A percentile compares a stretch with the other conserved stretches of the same genome.
Conservation (phyloP, 2,888 invertebrate genomes). For the Caenorhabditis uteleia region DNA sequence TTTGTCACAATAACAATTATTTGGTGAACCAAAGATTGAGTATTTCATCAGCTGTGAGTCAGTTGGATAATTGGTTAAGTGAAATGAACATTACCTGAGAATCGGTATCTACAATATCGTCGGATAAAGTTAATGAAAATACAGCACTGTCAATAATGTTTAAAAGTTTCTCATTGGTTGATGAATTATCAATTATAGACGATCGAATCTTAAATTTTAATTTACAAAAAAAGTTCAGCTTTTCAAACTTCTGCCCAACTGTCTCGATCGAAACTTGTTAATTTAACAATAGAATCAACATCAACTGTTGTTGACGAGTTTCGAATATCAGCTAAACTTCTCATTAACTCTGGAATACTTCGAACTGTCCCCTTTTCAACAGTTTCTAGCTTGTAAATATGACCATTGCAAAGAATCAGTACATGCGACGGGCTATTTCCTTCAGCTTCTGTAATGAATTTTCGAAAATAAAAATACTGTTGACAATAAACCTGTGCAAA, state of each 20-base stretch:
- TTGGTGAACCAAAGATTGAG: conserved; percentile 31
- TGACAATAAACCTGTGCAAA: conserved; percentile 44
- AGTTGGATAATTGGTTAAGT: neutral
- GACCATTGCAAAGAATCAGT: conserved; percentile 74
- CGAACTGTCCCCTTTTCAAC: conserved; percentile 9
- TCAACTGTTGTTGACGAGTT: conserved; percentile 4
- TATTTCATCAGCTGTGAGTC: conserved; percentile 36
- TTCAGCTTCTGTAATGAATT: conserved; percentile 33
- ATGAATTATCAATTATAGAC: conserved; percentile 10
- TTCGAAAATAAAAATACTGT: neutral
- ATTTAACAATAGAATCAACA: conserved; percentile 19
- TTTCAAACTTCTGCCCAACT: conserved; percentile 31
- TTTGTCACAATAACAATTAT: conserved; percentile 37
- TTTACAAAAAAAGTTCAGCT: neutral
- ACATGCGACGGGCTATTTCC: conserved; percentile 72
- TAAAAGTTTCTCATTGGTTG: conserved; percentile 8
- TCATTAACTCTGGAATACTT: neutral
- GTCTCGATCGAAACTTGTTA: conserved; percentile 32
- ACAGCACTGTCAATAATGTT: conserved; percentile 21
- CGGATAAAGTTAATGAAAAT: conserved; percentile 16
- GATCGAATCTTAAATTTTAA: conserved; percentile 20
- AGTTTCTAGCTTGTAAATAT: conserved; percentile 71
- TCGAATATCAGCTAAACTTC: conserved; percentile 7
- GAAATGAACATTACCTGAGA: conserved; percentile 13
- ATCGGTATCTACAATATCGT: conserved; percentile 31